Evolutionary conservation across 92 coral and sea anemone species (phyloP), one percentile per base, ranked within the genome.

Genomic region (Paramuricea clavata): DNA sequence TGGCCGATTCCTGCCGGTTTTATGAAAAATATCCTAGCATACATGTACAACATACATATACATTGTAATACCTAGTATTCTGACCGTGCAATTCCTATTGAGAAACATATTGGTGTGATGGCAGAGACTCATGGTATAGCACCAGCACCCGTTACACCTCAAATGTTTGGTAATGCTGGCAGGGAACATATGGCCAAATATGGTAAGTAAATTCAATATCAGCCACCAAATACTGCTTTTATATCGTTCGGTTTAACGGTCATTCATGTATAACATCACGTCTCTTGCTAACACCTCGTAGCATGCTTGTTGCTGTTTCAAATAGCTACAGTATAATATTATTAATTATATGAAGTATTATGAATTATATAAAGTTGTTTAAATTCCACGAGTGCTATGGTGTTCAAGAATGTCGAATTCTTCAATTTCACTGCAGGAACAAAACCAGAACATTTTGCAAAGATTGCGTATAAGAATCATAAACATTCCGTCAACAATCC

Each of bases 121-220:
- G 71, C 87, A 36, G 89, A 86, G 70, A 89, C 85, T 57, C 86
- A 90, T 67, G 99, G 98, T 0, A 77, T 97, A 62, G 93, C 88
- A 25, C 87, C 97, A 3, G 98, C 97, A 5, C 99, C 99, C 16
- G 56, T 97, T 17, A 93, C 98, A n/a, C 98, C 99, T 35, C 98
- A 97, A 91, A 79, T 94, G 98, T 97, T 94, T 90, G 99, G 97
- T 10, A 97, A 97, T 86, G 99, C 99, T 15, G 99, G 98, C 15
- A 91, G 81, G 83, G 99, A 97, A 83, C 99, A 97, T 93, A 97
- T 97, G 99, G 90, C 89, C 57, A 97, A 94, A 88, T 94, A 94
- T 90, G 99, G 99, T 94, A 81, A 17, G 74, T 10, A 39, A 10
- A 39, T 39, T 39, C 10, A 10, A 39, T 4, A 39, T 39, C 44